Conservation (phyloP, 2,797 vertebrate species). For the Sebastes flavidus region DNA sequence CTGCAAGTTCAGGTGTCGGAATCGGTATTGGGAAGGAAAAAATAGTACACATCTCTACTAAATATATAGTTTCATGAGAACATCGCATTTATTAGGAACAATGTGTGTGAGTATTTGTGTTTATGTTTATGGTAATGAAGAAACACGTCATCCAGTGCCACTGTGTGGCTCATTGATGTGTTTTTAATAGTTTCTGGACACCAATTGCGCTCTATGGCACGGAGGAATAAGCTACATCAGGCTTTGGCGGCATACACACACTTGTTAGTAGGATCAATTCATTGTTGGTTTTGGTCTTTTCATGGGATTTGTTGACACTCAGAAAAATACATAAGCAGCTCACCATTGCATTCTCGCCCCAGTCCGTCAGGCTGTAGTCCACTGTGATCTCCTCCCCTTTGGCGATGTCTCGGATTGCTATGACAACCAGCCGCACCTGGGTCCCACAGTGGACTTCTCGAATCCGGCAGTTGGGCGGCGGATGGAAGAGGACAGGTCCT, state of each 20-base stretch:
- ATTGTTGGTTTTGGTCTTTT: background rate
- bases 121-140: background rate
- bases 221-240: background rate
- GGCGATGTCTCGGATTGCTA: conserved; percentile 85
- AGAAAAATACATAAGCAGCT: conserved; percentile 7
- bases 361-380: conserved; percentile 86
- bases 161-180: background rate
- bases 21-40: too few relatives aligned
- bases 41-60: too few relatives aligned
- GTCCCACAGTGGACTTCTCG: conserved; percentile 86
- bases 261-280: too few relatives aligned
- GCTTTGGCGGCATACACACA: background rate
- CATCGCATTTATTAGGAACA: background rate
- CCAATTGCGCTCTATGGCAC: background rate
- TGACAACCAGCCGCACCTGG: conserved; percentile 85
- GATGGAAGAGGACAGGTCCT: conserved; percentile 84
- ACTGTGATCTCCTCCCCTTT: conserved; percentile 88
- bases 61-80: background rate
- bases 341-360: conserved; percentile 86
- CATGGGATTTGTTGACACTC: background rate
- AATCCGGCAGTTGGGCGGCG: conserved; percentile 85
- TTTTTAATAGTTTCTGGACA: background rate
- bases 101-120: background rate
- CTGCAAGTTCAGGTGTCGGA: too few relatives aligned
- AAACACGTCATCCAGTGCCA: background rate